Conservation (phyloP, 2,888 invertebrate species). For the Rhagium mordax region DNA sequence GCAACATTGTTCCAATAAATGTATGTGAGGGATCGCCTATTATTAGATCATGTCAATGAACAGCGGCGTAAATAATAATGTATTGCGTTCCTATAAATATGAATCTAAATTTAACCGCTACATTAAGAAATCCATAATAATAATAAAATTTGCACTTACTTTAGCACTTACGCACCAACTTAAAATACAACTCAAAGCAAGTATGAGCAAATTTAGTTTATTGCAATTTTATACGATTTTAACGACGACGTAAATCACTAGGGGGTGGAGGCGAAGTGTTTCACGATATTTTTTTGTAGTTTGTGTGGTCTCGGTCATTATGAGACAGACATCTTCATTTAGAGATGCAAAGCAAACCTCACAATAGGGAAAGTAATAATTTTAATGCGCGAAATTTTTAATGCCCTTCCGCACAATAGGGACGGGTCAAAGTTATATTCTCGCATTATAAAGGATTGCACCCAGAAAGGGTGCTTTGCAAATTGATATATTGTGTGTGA, state of each 20-base stretch:
- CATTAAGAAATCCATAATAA: conserved; percentile 1
- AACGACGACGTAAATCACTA: conserved; percentile 8
- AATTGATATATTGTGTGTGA: neutral
- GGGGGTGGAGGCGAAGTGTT: conserved; percentile 12
- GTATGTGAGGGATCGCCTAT: neutral
- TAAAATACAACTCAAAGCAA: neutral
- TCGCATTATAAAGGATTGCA: conserved; percentile 3
- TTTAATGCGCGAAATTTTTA: conserved; percentile 23
- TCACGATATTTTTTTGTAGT: conserved; percentile 11
- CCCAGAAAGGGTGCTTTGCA: conserved; percentile 6
- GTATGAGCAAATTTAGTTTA: conserved; percentile 11
- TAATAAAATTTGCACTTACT: conserved; percentile 18
- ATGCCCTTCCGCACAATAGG: conserved; percentile 8
- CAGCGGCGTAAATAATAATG: neutral
- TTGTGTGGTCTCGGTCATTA: conserved; percentile 19
- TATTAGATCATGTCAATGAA: neutral
- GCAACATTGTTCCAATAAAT: too few species aligned
- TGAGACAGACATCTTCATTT: conserved; percentile 15
- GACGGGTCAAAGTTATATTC: conserved; percentile 6
- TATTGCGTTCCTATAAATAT: neutral
- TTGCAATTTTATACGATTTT: conserved; percentile 19
- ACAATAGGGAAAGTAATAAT: conserved; percentile 2
- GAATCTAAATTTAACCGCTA: neutral
- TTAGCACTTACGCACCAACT: conserved; percentile 2
- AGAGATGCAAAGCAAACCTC: neutral